Base-by-base conservation (phyloP, 2,888 invertebrate genomes). In the Synergus umbraculus region DNA sequence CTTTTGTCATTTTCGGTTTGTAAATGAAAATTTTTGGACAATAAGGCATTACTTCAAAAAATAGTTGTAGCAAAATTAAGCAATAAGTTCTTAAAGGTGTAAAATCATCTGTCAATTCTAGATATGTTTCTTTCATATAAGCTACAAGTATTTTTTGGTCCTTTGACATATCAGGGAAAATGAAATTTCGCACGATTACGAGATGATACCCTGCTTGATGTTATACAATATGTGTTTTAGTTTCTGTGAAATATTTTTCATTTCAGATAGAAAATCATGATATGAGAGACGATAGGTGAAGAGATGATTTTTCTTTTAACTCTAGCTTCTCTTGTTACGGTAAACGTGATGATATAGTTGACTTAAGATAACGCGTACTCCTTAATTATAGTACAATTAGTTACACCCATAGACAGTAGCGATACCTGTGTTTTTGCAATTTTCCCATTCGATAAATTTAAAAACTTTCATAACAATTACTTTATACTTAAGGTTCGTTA, bases 401-500 rank as follows among this genome's bases (percentile, higher is more conserved):
- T 73, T 73, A 73, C 54, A 54, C 73, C 73, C 73, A 84, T 85
- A 87, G 87, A 88, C 83, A 85, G 85, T 85, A 86, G 85, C 85
- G 86, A 88, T 86, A 87, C 84, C 80, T 83, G 84, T 78, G 83
- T 67, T 84, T 83, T 88, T 88, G 88, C 89, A 86, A 89, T 88
- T 89, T 89, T 88, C 84, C 86, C 87, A 86, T 88, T 87, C 86
- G 86, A 91, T 90, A 91, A 91, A 91, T 91, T 91, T 90, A 89
- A 89, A 90, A 91, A 89, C 87, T 89, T 89, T 87, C 87, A 87
- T 90, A 91, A 91, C 91, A 91, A 90, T 91, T 89, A 90, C 90
- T 91, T 90, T 91, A 90, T 90, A 91, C 89, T 91, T 90, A 90
- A 88, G 89, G 89, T 89, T 88, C 86, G 86, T 91, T 91, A 91